phyloP scores from a whole-genome alignment of 2,888 invertebrate genomes.

The Maniola hyperantus region DNA sequence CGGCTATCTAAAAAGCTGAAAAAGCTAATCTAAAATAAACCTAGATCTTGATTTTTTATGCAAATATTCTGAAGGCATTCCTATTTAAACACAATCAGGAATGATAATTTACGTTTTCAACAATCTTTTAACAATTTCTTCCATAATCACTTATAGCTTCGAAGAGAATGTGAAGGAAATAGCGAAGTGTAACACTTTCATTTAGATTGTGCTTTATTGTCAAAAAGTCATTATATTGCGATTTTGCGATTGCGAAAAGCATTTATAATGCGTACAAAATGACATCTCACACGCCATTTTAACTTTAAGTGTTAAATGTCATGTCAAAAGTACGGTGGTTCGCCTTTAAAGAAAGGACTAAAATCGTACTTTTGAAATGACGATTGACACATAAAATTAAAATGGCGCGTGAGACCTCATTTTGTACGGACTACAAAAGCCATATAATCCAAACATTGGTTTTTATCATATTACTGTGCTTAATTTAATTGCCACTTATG shows the following conservation, averaged over 20 bases:
- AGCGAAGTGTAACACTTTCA: conserved; percentile 18
- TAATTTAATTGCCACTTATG: too few relatives aligned
- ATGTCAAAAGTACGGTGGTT: too few relatives aligned
- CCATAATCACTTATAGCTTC: neutral
- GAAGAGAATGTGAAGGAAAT: conserved; percentile 11
- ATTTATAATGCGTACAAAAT: too few relatives aligned
- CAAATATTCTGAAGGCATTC: neutral
- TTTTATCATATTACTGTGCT: neutral
- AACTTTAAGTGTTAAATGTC: too few relatives aligned
- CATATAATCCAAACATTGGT: neutral
- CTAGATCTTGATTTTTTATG: neutral
- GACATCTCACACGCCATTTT: too few relatives aligned
- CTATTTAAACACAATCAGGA: neutral
- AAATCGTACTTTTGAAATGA: too few relatives aligned
- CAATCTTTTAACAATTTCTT: neutral
- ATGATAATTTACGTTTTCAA: neutral
- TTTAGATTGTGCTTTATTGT: conserved; percentile 10
- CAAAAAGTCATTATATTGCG: neutral
- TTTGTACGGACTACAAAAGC: too few relatives aligned
- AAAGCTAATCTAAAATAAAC: too few relatives aligned
- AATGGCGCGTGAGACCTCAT: too few relatives aligned
- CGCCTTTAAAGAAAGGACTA: too few relatives aligned
- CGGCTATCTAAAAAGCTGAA: neutral
- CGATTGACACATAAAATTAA: too few relatives aligned
- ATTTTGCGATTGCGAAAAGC: too few relatives aligned